Conservation (phyloP, 2,888 invertebrate genomes). For the Holacanthella duospinosa region DNA sequence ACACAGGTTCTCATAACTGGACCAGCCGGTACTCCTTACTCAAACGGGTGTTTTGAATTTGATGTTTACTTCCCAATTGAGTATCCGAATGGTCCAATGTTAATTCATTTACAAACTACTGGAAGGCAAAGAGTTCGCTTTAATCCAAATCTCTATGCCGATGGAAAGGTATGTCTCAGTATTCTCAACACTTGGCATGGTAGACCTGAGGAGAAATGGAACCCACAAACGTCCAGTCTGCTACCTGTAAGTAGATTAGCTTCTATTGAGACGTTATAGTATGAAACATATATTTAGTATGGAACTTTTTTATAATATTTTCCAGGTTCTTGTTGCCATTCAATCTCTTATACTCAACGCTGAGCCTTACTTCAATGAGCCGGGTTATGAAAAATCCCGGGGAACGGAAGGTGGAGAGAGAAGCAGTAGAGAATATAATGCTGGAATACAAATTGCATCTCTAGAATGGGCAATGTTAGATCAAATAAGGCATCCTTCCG, state of each 20-base stretch:
- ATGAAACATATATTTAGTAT: not conserved
- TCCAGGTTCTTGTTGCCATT: constrained; percentile 76
- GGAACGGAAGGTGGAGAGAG: constrained; percentile 79
- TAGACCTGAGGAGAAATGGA: constrained; percentile 93
- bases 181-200: constrained; percentile 96
- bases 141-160: constrained; percentile 88
- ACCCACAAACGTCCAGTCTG: constrained; percentile 87
- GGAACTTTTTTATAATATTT: not conserved
- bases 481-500: constrained; percentile 76
- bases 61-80: constrained; percentile 75
- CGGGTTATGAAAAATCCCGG: constrained; percentile 81
- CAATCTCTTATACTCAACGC: constrained; percentile 84
- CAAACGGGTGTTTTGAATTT: constrained; percentile 82
- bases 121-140: constrained; percentile 80
- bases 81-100: constrained; percentile 68
- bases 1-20: constrained; percentile 75
- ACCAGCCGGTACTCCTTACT: constrained; percentile 82
- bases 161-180: constrained; percentile 89
- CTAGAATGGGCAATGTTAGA: constrained; percentile 95
- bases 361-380: constrained; percentile 91
- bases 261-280: not conserved
- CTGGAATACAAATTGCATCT: constrained; percentile 87
- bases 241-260: constrained; percentile 46
- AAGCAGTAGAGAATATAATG: constrained; percentile 86
- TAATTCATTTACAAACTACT: constrained; percentile 81